A percentile compares a stretch with the other conserved stretches of the same genome.
These are phyloP conservation scores for Iguana delicatissima DNA, from an alignment of 2,797 vertebrate genomes.

Conservation along the genomic window DNA sequence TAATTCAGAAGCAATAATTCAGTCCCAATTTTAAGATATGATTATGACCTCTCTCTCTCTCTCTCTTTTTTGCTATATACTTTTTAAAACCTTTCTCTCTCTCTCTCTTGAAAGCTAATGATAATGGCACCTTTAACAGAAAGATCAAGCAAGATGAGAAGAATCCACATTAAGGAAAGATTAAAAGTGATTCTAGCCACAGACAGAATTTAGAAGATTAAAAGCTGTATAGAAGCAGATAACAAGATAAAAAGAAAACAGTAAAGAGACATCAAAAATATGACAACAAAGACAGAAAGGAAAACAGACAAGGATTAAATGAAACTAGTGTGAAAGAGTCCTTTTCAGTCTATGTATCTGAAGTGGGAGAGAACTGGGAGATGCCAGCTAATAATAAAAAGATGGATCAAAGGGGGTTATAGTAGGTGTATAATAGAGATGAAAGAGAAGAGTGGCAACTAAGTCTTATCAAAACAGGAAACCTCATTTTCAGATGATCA, in stretches of 20 bases:
- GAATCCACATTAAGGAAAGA: constrained; percentile 57
- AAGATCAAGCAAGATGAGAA: constrained; percentile 68
- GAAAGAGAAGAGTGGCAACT: constrained; percentile 48
- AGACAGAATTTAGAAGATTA: constrained; percentile 66
- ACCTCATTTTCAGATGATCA: constrained; percentile 24
- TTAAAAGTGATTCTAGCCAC: constrained; percentile 65
- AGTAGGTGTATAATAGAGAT: constrained; percentile 52
- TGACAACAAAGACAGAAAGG: constrained; percentile 60
- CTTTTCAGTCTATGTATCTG: constrained; percentile 45
- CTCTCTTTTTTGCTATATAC: background rate
- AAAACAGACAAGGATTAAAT: constrained; percentile 60
- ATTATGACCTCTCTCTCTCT: background rate
- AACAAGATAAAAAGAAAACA: constrained; percentile 66
- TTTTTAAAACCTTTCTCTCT: background rate
- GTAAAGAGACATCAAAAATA: constrained; percentile 58
- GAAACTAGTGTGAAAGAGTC: constrained; percentile 48
- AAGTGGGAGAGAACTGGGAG: background rate
- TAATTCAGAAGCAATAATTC: background rate
- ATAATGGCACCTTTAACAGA: constrained; percentile 54
- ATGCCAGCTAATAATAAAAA: constrained; percentile 52
- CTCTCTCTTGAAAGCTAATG: constrained; percentile 54
- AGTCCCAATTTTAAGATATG: constrained; percentile 25
- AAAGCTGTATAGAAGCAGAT: constrained; percentile 64
- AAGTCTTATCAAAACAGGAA: constrained; percentile 55
- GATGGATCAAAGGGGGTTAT: constrained; percentile 66